These are phyloP conservation scores for Pangasius macronema DNA, from an alignment of 2,797 vertebrate genomes.

Conservation along the genomic window DNA sequence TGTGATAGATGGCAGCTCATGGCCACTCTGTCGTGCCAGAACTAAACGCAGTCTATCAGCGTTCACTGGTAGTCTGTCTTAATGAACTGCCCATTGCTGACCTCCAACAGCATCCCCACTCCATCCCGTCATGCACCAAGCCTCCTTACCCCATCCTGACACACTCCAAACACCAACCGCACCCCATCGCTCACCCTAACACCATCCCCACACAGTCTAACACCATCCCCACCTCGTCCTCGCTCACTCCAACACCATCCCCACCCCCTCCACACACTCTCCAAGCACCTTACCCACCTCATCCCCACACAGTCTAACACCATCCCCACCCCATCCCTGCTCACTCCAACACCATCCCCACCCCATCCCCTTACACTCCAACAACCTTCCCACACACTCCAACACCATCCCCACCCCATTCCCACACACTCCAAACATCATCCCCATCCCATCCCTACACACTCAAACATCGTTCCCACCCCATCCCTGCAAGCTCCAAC, in stretches of 20 bases:
- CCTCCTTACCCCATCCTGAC: not conserved
- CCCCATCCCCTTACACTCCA: not conserved
- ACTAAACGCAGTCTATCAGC: not conserved
- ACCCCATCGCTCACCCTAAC: not conserved
- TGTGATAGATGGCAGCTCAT: not conserved
- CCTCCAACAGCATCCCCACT: not conserved
- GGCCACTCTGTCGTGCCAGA: not conserved
- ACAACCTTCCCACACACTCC: rapidly evolving
- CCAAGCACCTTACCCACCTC: not conserved
- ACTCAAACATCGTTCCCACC: not conserved
- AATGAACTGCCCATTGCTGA: conserved; percentile 17
- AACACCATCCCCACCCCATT: not conserved
- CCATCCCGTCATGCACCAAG: not conserved
- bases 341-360: not conserved
- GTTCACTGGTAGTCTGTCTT: conserved; percentile 7
- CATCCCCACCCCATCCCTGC: not conserved
- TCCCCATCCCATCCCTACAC: not conserved
- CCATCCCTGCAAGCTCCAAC: not conserved
- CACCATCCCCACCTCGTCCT: not conserved
- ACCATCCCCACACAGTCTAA: not conserved
- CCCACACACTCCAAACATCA: not conserved
- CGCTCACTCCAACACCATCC: not conserved
- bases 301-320: not conserved
- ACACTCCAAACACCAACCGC: not conserved
- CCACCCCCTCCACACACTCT: not conserved